Percentiles rank a stretch among this genome's conserved stretches.
Evolutionary conservation across 2,888 invertebrate species (phyloP).

Genomic region (Pterobdella sp.): DNA sequence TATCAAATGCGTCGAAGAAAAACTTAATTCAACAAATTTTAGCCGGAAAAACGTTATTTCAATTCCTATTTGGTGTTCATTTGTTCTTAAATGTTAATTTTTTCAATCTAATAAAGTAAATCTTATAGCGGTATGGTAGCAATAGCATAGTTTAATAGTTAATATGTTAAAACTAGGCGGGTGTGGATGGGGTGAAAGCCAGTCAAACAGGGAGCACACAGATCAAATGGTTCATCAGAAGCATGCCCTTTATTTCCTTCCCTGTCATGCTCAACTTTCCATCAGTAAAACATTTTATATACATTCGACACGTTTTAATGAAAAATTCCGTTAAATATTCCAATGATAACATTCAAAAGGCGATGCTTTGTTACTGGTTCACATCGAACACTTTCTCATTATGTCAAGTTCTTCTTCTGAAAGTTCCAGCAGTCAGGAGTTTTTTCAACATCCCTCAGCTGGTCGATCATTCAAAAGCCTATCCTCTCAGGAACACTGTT

Average conservation of each 20-base stretch:
- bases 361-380: conserved; percentile 81
- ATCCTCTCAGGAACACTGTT: conserved; percentile 57
- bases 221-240: conserved; percentile 68
- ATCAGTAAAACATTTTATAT: conserved; percentile 56
- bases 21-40: too few relatives aligned
- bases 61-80: too few relatives aligned
- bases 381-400: conserved; percentile 78
- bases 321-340: neutral
- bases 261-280: conserved; percentile 81
- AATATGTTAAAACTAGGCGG: conserved; percentile 55
- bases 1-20: too few relatives aligned
- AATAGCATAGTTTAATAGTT: too few relatives aligned
- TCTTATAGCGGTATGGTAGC: too few relatives aligned
- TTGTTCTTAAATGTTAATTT: too few relatives aligned
- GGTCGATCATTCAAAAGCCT: conserved; percentile 55
- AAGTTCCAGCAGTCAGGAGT: conserved; percentile 65
- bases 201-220: conserved; percentile 51
- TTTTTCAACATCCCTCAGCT: conserved; percentile 68
- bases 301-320: neutral
- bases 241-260: conserved; percentile 69
- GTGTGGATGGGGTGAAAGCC: conserved; percentile 61
- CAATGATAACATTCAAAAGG: conserved; percentile 49
- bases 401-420: conserved; percentile 68
- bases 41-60: too few relatives aligned
- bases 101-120: too few relatives aligned